phyloP scores from a whole-genome alignment of 1,140 invertebrate species.

The Muscidifurax raptorellus region DNA sequence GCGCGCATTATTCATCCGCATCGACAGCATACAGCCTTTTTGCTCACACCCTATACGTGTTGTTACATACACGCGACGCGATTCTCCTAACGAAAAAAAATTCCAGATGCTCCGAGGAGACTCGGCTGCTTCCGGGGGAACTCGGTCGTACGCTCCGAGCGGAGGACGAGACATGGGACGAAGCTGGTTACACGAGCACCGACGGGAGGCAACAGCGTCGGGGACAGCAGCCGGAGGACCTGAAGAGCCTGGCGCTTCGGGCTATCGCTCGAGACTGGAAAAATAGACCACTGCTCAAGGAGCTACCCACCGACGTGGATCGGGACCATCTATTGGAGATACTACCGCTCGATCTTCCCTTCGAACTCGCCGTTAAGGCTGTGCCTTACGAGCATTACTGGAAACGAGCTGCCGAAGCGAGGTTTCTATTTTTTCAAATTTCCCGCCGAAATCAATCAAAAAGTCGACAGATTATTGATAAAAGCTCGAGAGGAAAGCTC shows the following conservation, averaged over 20 bases:
- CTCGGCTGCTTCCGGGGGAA: slow-evolving; percentile 56
- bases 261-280: slow-evolving; percentile 62
- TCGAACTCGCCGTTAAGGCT: slow-evolving; percentile 63
- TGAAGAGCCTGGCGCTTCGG: slow-evolving; percentile 63
- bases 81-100: neutral
- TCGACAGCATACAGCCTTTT: neutral
- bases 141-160: slow-evolving; percentile 59
- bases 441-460: no score
- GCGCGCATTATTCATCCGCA: neutral
- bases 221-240: slow-evolving; percentile 57
- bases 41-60: neutral
- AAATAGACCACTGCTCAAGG: slow-evolving; percentile 64
- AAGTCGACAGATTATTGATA: no score
- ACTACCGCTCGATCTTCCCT: slow-evolving; percentile 67
- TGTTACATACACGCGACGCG: neutral
- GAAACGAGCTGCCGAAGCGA: slow-evolving; percentile 65
- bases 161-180: slow-evolving; percentile 67
- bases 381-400: slow-evolving; percentile 70
- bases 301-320: slow-evolving; percentile 64
- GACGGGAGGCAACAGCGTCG: neutral
- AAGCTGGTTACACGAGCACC: neutral
- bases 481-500: neutral
- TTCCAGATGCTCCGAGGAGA: slow-evolving; percentile 65
- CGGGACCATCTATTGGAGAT: slow-evolving; percentile 67
- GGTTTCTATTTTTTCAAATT: slow-evolving; percentile 43